phyloP scores from a whole-genome alignment of 2,113 vertebrate genomes.

The Cryptotis parvus region DNA sequence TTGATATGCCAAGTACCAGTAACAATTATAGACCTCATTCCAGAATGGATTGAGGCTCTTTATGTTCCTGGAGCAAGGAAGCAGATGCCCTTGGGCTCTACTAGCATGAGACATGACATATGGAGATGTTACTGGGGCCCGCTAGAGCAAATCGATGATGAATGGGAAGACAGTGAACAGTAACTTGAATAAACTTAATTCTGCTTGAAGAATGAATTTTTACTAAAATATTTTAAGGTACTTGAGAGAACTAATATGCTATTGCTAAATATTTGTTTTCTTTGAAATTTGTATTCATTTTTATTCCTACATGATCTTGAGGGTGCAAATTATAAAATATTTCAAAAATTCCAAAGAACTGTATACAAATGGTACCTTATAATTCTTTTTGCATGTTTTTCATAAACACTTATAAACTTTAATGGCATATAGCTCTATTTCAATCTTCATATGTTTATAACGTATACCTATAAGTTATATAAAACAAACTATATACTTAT shows the following conservation, averaged over 20 bases:
- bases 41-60: no score
- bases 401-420: not conserved
- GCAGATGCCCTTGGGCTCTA: no score
- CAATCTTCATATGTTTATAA: not conserved
- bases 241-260: not conserved
- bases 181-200: not conserved
- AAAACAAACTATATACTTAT: not conserved
- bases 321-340: not conserved
- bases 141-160: no score
- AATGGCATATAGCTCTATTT: not conserved
- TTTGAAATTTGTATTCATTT: not conserved
- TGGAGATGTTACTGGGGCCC: no score
- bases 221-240: not conserved
- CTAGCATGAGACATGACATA: no score
- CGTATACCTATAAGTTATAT: not conserved
- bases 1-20: no score
- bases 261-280: not conserved
- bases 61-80: no score
- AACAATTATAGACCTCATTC: no score
- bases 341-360: not conserved
- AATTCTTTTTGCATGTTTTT: not conserved
- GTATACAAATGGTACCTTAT: not conserved
- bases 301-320: not conserved
- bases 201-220: not conserved
- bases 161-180: no score